Percentiles rank a stretch among this genome's conserved stretches.
Conservation (phyloP, 2,888 invertebrate genomes). For the Crepidodera aurea region DNA sequence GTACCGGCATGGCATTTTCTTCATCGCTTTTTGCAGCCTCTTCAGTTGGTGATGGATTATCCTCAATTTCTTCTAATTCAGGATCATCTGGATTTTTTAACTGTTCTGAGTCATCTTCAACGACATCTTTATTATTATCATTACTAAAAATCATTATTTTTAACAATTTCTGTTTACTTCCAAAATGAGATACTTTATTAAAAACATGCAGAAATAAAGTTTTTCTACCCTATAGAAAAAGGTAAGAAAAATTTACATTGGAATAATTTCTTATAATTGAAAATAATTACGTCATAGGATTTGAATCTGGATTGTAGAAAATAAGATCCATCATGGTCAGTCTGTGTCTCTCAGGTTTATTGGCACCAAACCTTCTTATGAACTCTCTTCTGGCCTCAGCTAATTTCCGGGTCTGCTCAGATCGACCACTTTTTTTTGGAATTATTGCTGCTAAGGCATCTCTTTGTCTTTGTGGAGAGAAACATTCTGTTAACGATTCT, state of each 20-base stretch:
- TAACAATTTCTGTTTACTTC: too few species aligned
- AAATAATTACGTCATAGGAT: slow-evolving; percentile 72
- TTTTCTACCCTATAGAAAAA: slow-evolving; percentile 5
- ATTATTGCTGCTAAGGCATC: slow-evolving; percentile 42
- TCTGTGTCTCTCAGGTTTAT: slow-evolving; percentile 69
- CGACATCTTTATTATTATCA: not conserved
- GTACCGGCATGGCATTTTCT: slow-evolving; percentile 70
- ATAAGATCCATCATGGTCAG: slow-evolving; percentile 93
- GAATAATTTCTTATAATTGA: not conserved
- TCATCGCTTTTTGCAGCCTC: slow-evolving; percentile 43
- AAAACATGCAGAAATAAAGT: not conserved
- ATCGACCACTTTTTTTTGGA: slow-evolving; percentile 54
- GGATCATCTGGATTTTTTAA: slow-evolving; percentile 16
- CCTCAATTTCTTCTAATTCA: not conserved
- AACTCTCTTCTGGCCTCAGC: slow-evolving; percentile 66
- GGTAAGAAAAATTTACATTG: not conserved
- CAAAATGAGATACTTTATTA: too few species aligned
- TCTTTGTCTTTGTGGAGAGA: slow-evolving; percentile 42
- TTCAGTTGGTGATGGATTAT: slow-evolving; percentile 7
- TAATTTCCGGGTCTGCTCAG: slow-evolving; percentile 65
- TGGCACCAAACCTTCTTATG: slow-evolving; percentile 63
- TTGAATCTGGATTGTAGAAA: slow-evolving; percentile 85
- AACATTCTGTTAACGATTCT: slow-evolving; percentile 43
- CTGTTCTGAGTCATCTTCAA: slow-evolving; percentile 9
- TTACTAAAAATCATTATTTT: too few species aligned